Evolutionary conservation across 1,140 invertebrate genomes (phyloP).

Genomic region (Drosophila kohkoa): DNA sequence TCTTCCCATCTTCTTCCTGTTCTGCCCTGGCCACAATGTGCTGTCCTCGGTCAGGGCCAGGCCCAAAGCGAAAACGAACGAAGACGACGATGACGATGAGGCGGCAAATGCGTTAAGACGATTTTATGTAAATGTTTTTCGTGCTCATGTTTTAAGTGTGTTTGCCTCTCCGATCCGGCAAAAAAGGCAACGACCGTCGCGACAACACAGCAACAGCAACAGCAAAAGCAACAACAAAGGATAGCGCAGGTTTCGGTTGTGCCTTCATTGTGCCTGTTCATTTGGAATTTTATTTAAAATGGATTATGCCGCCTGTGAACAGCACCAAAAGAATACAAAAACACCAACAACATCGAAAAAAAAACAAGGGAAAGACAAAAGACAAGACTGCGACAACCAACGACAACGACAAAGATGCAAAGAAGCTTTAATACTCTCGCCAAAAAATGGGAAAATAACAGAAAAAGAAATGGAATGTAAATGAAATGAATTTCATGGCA

Average conservation of each 20-base stretch:
- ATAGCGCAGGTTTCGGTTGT: slow-evolving; percentile 33
- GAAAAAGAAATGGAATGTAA: slow-evolving; percentile 29
- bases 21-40: slow-evolving; percentile 4
- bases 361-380: slow-evolving; percentile 14
- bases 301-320: slow-evolving; percentile 69
- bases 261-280: slow-evolving; percentile 74
- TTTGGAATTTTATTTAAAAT: slow-evolving; percentile 83
- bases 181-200: slow-evolving; percentile 67
- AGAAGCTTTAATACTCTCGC: slow-evolving; percentile 36
- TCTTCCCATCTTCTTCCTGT: neutral
- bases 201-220: slow-evolving; percentile 37
- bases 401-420: neutral
- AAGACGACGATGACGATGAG: slow-evolving; percentile 60
- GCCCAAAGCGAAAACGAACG: neutral
- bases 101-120: slow-evolving; percentile 82
- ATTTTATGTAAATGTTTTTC: slow-evolving; percentile 83
- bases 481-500: neutral
- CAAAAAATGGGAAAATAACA: slow-evolving; percentile 17
- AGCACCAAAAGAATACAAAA: slow-evolving; percentile 18
- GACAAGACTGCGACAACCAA: slow-evolving; percentile 16
- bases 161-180: slow-evolving; percentile 63
- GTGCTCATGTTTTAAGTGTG: slow-evolving; percentile 83
- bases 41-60: slow-evolving; percentile 39
- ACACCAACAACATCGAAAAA: slow-evolving; percentile 9
- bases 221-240: slow-evolving; percentile 27